Percentiles rank a stretch among this genome's conserved stretches.
Conservation (phyloP, 2,797 vertebrate genomes). For the Pangasius djambal region DNA sequence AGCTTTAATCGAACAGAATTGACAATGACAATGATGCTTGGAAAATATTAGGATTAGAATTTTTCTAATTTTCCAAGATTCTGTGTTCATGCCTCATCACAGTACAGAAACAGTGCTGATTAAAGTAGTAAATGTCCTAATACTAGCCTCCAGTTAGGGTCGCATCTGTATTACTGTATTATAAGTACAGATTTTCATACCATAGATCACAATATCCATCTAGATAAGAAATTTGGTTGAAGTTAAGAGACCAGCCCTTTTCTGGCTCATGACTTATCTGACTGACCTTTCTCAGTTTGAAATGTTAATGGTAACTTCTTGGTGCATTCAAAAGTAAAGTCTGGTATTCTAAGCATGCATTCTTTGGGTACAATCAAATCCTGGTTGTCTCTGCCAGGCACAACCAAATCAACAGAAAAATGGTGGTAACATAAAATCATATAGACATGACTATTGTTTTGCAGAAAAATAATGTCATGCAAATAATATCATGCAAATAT, state of each 20-base stretch:
- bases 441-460: not conserved
- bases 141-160: not conserved
- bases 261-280: not conserved
- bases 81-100: not conserved
- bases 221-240: too few species aligned
- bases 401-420: not conserved
- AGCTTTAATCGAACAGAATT: not conserved
- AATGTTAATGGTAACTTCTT: not conserved
- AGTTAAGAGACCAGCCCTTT: not conserved
- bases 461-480: not conserved
- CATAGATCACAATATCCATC: not conserved
- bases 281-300: not conserved
- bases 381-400: not conserved
- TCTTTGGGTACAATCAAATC: not conserved
- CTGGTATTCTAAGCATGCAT: not conserved
- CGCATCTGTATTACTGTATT: not conserved
- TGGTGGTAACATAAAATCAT: not conserved
- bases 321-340: not conserved
- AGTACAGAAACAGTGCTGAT: not conserved
- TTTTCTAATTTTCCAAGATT: not conserved
- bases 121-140: not conserved
- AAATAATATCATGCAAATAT: not conserved
- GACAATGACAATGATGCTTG: too few species aligned
- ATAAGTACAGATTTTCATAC: not conserved
- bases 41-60: not conserved